These are phyloP conservation scores for Drosophila glabriapex DNA, from an alignment of 2,888 invertebrate genomes.

Conservation along the genomic window DNA sequence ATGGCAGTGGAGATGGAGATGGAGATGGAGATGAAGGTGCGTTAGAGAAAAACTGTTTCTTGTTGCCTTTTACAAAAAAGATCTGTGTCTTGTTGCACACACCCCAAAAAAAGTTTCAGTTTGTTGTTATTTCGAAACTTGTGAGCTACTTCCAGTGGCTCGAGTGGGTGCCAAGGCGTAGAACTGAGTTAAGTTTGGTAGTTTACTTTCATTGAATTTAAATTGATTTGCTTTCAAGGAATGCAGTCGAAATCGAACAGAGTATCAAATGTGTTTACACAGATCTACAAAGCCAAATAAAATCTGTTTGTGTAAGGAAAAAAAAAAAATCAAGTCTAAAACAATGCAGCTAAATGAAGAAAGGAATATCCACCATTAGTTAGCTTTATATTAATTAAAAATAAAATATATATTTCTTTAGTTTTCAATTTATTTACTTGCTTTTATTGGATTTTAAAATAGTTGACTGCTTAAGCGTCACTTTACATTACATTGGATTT, in stretches of 20 bases:
- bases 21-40: background rate
- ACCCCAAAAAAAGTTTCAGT: slow-evolving; percentile 19
- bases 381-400: background rate
- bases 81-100: slow-evolving; percentile 2
- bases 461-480: background rate
- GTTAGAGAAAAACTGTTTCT: slow-evolving; percentile 36
- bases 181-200: slow-evolving; percentile 38
- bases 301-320: background rate
- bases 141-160: slow-evolving; percentile 8
- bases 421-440: background rate
- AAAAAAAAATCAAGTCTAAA: background rate
- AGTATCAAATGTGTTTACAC: slow-evolving; percentile 22
- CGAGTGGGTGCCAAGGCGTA: slow-evolving; percentile 8
- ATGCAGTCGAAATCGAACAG: background rate
- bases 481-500: background rate
- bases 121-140: slow-evolving; percentile 44
- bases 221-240: slow-evolving; percentile 48
- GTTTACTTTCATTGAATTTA: slow-evolving; percentile 44
- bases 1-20: background rate
- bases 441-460: background rate
- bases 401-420: background rate
- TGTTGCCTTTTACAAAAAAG: slow-evolving; percentile 16
- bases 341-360: background rate
- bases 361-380: background rate
- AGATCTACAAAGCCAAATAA: slow-evolving; percentile 16